A percentile compares a stretch with the other conserved stretches of the same genome.
phyloP scores from a whole-genome alignment of 2,113 vertebrate genomes.

The Rhinogobius similis region DNA sequence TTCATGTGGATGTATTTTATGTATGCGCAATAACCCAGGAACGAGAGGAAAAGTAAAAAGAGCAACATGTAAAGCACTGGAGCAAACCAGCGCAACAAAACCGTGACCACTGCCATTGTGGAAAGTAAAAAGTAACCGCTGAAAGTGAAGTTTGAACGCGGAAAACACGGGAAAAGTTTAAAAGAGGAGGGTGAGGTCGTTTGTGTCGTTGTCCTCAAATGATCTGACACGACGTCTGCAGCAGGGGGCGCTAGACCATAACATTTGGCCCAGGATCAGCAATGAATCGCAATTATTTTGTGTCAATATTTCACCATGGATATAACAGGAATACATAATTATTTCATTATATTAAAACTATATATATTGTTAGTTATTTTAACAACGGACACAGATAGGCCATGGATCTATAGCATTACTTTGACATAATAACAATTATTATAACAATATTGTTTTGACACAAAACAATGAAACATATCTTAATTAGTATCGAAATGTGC shows the following conservation, averaged over 20 bases:
- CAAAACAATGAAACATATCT: too few species aligned
- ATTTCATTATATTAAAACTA: too few species aligned
- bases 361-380: too few species aligned
- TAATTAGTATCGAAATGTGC: too few species aligned
- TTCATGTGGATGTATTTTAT: conserved; percentile 70
- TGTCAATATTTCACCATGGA: too few species aligned
- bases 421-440: too few species aligned
- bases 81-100: neutral
- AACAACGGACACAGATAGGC: too few species aligned
- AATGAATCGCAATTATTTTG: too few species aligned
- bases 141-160: neutral
- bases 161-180: neutral
- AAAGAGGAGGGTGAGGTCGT: neutral
- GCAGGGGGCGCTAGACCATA: neutral
- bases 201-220: neutral
- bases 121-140: neutral
- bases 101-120: conserved; percentile 3
- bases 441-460: too few species aligned
- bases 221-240: neutral
- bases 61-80: conserved; percentile 42
- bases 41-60: conserved; percentile 7
- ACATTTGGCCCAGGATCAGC: neutral
- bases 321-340: too few species aligned
- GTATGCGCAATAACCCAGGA: conserved; percentile 71
- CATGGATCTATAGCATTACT: too few species aligned